Evolutionary conservation across 2,888 invertebrate species (phyloP), one percentile per base, ranked within the genome.

Genomic region (Osmoderma eremita): DNA sequence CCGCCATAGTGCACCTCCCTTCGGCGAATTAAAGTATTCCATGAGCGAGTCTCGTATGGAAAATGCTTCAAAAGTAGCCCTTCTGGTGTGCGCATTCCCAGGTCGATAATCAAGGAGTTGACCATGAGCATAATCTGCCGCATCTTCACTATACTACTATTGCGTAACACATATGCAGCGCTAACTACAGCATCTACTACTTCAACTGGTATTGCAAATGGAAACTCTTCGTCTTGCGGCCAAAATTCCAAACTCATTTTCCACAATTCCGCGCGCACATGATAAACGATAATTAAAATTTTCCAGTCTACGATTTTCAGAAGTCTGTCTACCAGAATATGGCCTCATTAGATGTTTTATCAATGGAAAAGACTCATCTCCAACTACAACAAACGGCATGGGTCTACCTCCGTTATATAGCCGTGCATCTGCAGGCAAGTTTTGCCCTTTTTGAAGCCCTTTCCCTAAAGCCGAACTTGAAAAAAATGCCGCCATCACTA

Each of bases 401-500:
- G 24, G 24, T 24, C 24, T 24, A 4, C 24, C 24, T 24, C 24
- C 24, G 5, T 24, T 5, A 24, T 24, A 24, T 24, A 24, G 24
- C 24, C 3, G 24, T 24, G 5, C 24, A 24, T 68, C 66, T 62
- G 64, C 67, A 41, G 74, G 73, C 51, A 75, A 65, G 22, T 70
- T 24, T 61, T 61, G 65, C 30, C 62, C 24, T 5, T 24, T 24
- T 24, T 24, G 24, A 63, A 75, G 36, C 63, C 64, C 69, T 66
- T 68, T 69, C 42, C 70, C 72, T 53, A 77, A 67, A 6, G 38
- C 17, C 15, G 67, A 71, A 65, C 68, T 74, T 50, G 70, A 64
- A 65, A 76, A 76, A 67, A 76, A n/a, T 69, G 56, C 71, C 73
- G 68, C 69, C 72, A 68, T 77, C 75, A 65, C 41, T 41, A 41